Evolutionary conservation across 2,113 vertebrate species (phyloP), one percentile per base, ranked within the genome.

Genomic region (Orthochromis malagaraziensis): DNA sequence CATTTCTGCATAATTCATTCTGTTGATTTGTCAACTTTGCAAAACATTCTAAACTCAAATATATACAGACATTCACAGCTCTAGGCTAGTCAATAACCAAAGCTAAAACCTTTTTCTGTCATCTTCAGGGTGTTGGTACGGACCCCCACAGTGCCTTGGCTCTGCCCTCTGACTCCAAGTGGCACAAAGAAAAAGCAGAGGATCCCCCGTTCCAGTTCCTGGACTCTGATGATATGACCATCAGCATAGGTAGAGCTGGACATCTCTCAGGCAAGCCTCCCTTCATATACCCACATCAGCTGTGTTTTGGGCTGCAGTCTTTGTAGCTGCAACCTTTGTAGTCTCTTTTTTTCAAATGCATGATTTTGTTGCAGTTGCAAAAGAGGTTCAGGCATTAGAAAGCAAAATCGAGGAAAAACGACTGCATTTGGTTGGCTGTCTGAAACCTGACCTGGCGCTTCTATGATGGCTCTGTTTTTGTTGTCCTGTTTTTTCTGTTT

Each of bases 171-270:
- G 96, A 97, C 6, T 91, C 92, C 2, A 95, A 94, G 33, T 84
- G 35, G 35, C 1, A 4, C 58, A 99, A 98, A 80, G 96, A 97
- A 38, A 97, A 98, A 80, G 89, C 95, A 7, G 95, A 94, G 1
- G 96, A 97, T 9, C 40, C 90, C 1, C 81, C 88, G 3, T 65
- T 63, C 14, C 88, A 65, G 9, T 79, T 49, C 70, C 65, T 77
- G 16, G 82, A 92, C 0, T 83, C 93, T 1, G 97, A 96, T 3
- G 97, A 98, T 88, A 94, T 98, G 93, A 96, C 96, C 95, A 97
- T 99, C 96, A 96, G 97, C 96, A 98, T 99, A 98, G 98, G 98
- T 97, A 98, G 98, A 97, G 88, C 96, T 85, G 97, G 96, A 96
- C 93, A 95, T 35, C 94, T 94, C 79, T 91, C 98, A 99, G 98